Percentiles rank a stretch among this genome's conserved stretches.
phyloP scores from a whole-genome alignment of 2,113 vertebrate species.

The Tonatia bakeri region DNA sequence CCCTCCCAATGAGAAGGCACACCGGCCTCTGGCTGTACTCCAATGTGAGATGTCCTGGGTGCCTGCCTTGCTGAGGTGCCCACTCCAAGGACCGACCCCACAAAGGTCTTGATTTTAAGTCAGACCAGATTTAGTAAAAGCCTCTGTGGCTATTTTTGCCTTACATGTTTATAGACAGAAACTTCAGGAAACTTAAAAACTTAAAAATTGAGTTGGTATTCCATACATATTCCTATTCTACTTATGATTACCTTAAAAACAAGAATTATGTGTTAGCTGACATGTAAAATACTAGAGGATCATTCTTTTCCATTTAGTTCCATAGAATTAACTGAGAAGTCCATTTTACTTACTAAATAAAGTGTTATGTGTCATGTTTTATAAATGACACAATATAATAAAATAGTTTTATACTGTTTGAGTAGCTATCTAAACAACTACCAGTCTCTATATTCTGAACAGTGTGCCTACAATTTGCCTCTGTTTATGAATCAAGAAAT shows the following conservation, averaged over 20 bases:
- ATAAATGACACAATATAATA: not conserved
- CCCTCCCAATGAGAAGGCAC: not conserved
- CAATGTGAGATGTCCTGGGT: not conserved
- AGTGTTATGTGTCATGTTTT: not conserved
- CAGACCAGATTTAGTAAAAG: not conserved
- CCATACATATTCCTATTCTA: not conserved
- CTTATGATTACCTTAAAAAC: not conserved
- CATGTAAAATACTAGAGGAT: not conserved
- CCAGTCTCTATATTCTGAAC: not conserved
- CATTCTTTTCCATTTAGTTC: not conserved
- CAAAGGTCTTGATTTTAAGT: not conserved
- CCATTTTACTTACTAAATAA: not conserved
- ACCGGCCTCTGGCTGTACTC: not conserved
- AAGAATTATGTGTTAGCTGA: not conserved
- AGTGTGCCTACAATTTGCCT: not conserved
- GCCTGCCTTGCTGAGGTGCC: not conserved
- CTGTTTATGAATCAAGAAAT: not conserved
- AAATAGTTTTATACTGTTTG: not conserved
- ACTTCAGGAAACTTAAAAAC: not conserved
- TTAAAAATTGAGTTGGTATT: not conserved
- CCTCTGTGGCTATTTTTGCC: not conserved
- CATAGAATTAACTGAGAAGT: not conserved
- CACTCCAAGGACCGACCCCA: not conserved
- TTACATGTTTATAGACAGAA: not conserved
- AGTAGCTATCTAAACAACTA: not conserved